Conservation (phyloP, 1,140 invertebrate species). For the Pogonomyrmex barbatus region DNA sequence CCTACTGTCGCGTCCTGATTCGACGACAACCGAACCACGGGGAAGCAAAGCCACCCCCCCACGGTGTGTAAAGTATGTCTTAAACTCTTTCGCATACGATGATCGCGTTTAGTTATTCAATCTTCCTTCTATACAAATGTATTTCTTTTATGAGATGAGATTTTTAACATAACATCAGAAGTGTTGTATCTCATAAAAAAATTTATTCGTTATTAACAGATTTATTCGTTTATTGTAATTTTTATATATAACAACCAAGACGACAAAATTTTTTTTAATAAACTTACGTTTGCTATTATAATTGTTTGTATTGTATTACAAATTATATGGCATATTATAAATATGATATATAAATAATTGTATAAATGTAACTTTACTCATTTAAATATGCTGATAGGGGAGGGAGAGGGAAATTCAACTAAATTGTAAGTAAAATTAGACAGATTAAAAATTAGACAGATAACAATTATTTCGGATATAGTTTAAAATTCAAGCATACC, state of each 20-base stretch:
- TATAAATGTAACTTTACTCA: not conserved
- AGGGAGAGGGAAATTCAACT: not conserved
- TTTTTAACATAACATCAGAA: not conserved
- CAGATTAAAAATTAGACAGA: not conserved
- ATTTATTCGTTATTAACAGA: no score
- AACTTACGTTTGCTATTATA: no score
- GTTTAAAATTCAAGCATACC: not conserved
- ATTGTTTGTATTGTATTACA: no score
- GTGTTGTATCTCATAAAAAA: not conserved
- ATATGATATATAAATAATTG: not conserved
- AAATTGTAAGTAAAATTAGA: not conserved
- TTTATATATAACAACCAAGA: not conserved
- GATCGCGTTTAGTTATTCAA: not conserved
- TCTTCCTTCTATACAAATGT: not conserved
- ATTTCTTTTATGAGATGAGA: not conserved
- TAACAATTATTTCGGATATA: not conserved
- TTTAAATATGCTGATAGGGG: not conserved
- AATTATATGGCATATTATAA: no score
- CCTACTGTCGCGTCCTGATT: not conserved
- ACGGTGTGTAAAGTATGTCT: not conserved
- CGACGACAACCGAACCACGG: not conserved
- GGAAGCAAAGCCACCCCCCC: not conserved
- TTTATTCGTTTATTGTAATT: not conserved
- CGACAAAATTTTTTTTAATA: no score
- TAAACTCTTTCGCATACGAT: not conserved